Evolutionary conservation across 2,888 invertebrate genomes (phyloP).

Genomic region (Ochropleura plecta): DNA sequence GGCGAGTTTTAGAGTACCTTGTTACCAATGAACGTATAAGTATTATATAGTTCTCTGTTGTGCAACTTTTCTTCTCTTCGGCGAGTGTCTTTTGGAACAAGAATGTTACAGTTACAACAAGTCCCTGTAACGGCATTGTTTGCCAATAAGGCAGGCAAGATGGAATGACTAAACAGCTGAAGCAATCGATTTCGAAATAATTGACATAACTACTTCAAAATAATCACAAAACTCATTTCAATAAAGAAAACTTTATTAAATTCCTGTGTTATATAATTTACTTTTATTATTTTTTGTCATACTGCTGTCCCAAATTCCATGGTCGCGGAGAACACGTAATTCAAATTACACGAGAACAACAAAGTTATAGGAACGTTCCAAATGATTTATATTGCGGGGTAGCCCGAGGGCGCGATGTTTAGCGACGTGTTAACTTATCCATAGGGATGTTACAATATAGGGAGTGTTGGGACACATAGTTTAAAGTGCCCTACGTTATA

Average conservation of each 20-base stretch:
- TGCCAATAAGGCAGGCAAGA: background rate
- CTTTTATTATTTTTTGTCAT: conserved; percentile 54
- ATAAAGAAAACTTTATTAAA: conserved; percentile 47
- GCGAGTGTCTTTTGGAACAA: background rate
- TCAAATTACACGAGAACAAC: conserved; percentile 81
- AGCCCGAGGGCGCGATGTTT: conserved; percentile 78
- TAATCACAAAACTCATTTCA: conserved; percentile 19
- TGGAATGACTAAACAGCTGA: background rate
- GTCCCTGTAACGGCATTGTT: background rate
- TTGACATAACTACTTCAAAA: conserved; percentile 1
- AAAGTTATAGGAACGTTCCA: conserved; percentile 79
- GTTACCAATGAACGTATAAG: conserved; percentile 1
- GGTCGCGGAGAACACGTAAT: conserved; percentile 77
- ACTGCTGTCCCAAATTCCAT: conserved; percentile 60
- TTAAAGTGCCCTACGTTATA: conserved; percentile 67
- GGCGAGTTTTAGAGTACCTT: conserved; percentile 17
- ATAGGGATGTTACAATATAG: conserved; percentile 68
- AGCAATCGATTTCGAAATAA: background rate
- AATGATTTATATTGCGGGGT: conserved; percentile 84
- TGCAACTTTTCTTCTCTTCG: conserved; percentile 15
- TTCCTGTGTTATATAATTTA: conserved; percentile 50
- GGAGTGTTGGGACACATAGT: conserved; percentile 57
- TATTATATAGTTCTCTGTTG: background rate
- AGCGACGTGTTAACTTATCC: conserved; percentile 78
- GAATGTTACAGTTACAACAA: background rate